Evolutionary conservation across 2,113 vertebrate species (phyloP), one percentile per base, ranked within the genome.

Genomic region (Paedocypris sp.): DNA sequence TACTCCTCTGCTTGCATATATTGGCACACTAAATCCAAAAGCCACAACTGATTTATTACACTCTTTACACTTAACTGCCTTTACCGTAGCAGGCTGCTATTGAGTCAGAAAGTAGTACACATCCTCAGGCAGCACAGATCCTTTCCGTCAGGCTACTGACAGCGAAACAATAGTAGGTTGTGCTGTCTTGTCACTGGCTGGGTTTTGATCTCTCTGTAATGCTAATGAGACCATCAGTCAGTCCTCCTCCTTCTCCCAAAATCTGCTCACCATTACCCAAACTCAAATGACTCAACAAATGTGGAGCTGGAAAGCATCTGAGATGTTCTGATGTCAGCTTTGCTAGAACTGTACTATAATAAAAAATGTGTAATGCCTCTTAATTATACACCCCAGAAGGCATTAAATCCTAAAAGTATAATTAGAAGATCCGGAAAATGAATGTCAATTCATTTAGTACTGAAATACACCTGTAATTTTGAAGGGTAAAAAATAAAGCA

Each of bases 191-290:
- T 70, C 64, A 59, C 31, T 28, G 22, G 19, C 26, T 49, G 22
- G 22, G 38, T 41, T 70, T 63, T 71, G 69, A 71, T 60, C 53
- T 67, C 53, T 43, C 23, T 71, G 53, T 67, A 38, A 54, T 67
- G 60, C 60, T 60, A 71, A 67, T 60, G 28, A 29, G 20, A 33
- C 35, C 43, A 52, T 62, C 31, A 56, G 28, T 45, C 35, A 45
- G 39, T 23, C 52, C 41, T 19, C 52, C 47, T n/a, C 32, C 23
- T 16, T 20, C 51, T n/a, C 42, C 2, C 46, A 51, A 15, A 36
- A 46, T 31, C 38, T 51, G 50, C 57, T 62, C 38, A 46, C 47
- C 50, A 26, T 62, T 29, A 29, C 9, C 18, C 12, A 11, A 31
- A 28, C 9, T 20, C 33, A 23, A 6, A 25, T 38, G 33, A 39